Conservation (phyloP, 2,888 invertebrate genomes). For the Drosophila falleni region DNA sequence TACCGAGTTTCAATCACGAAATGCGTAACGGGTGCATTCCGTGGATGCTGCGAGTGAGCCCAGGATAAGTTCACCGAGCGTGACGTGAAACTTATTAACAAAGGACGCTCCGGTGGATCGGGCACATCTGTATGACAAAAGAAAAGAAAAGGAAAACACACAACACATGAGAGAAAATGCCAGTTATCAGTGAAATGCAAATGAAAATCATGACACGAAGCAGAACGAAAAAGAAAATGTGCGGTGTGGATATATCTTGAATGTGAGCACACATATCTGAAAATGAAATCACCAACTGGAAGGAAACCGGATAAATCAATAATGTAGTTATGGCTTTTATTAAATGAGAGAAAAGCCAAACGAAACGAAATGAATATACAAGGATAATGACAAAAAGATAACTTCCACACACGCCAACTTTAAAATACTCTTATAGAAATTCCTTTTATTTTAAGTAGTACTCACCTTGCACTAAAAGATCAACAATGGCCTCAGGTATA, state of each 20-base stretch:
- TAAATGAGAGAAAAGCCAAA: conserved; percentile 47
- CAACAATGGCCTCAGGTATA: conserved; percentile 88
- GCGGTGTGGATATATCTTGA: conserved; percentile 38
- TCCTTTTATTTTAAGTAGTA: conserved; percentile 12
- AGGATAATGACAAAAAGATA: conserved; percentile 28
- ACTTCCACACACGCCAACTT: conserved; percentile 1
- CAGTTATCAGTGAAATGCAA: conserved; percentile 73
- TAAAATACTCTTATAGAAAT: background rate
- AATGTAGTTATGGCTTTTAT: conserved; percentile 65
- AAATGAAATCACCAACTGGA: conserved; percentile 56
- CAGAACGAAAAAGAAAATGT: conserved; percentile 35
- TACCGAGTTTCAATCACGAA: conserved; percentile 91
- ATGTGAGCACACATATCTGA: conserved; percentile 41
- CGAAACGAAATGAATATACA: conserved; percentile 16
- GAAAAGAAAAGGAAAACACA: conserved; percentile 15
- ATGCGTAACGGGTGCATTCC: conserved; percentile 89
- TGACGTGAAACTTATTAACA: conserved; percentile 90
- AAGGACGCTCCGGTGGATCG: conserved; percentile 90
- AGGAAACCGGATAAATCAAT: conserved; percentile 75
- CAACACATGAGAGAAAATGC: conserved; percentile 54
- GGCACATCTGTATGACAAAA: conserved; percentile 87
- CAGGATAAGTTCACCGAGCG: conserved; percentile 91
- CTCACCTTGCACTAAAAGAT: conserved; percentile 90
- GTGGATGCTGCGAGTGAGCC: conserved; percentile 90
- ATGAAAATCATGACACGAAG: conserved; percentile 71